These are phyloP conservation scores for Macrocentrus cingulum DNA, from an alignment of 1,140 invertebrate genomes.

Conservation along the genomic window DNA sequence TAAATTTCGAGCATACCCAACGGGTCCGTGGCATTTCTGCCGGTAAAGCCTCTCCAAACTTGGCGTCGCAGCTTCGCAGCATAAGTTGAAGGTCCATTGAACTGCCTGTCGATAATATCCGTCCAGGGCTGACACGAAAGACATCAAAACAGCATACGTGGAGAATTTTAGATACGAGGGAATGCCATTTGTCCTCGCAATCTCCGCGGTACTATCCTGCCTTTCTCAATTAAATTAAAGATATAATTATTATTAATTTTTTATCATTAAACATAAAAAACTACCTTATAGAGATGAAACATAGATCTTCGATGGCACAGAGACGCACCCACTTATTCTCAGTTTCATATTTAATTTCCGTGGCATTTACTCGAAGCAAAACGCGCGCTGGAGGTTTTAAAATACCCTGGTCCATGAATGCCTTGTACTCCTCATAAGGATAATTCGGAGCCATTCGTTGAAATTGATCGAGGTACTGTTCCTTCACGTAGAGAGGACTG, in stretches of 20 bases:
- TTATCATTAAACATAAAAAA: too few relatives aligned
- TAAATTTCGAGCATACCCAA: constrained; percentile 65
- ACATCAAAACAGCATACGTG: constrained; percentile 64
- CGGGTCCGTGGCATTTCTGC: constrained; percentile 84
- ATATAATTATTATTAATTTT: too few relatives aligned
- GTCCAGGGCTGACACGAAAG: constrained; percentile 82
- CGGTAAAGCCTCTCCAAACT: constrained; percentile 71
- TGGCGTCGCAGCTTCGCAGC: constrained; percentile 75
- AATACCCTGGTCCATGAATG: constrained; percentile 62
- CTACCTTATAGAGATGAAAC: constrained; percentile 71
- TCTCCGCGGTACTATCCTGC: constrained; percentile 72
- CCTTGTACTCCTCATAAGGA: constrained; percentile 75
- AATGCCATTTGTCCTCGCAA: constrained; percentile 76
- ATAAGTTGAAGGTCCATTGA: constrained; percentile 90
- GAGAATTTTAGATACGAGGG: constrained; percentile 75
- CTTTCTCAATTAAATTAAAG: constrained; percentile 35
- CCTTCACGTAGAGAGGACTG: constrained; percentile 70
- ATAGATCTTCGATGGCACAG: constrained; percentile 80
- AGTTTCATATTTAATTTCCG: constrained; percentile 68
- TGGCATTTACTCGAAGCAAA: constrained; percentile 61
- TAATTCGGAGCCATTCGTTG: constrained; percentile 78
- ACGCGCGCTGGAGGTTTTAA: constrained; percentile 48
- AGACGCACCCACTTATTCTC: constrained; percentile 66
- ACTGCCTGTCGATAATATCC: constrained; percentile 85
- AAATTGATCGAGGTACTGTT: constrained; percentile 76